phyloP scores from a whole-genome alignment of 2,888 invertebrate species.

The Heliconius aoede region DNA sequence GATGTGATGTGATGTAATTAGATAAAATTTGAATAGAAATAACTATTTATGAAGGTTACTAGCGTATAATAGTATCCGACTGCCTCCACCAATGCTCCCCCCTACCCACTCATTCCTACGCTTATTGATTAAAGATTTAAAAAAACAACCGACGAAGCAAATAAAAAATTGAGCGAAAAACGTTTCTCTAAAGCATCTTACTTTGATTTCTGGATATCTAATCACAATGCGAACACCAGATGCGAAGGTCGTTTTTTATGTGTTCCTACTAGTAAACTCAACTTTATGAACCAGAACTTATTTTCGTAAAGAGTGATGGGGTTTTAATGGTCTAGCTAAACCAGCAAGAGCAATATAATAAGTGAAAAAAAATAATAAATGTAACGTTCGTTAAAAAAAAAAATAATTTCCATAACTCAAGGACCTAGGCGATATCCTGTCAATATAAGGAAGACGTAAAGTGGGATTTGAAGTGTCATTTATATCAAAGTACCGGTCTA shows the following conservation, averaged over 20 bases:
- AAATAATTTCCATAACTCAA: constrained; percentile 24
- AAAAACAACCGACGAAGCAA: neutral
- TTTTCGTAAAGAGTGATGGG: constrained; percentile 47
- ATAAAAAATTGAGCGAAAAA: constrained; percentile 36
- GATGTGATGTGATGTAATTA: too few relatives aligned
- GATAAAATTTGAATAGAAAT: too few relatives aligned
- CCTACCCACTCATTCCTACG: too few relatives aligned
- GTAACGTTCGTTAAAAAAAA: neutral
- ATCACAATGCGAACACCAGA: constrained; percentile 38
- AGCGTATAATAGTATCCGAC: too few relatives aligned
- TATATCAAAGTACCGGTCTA: constrained; percentile 29
- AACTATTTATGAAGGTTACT: too few relatives aligned
- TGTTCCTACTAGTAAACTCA: constrained; percentile 50
- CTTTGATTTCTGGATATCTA: constrained; percentile 43
- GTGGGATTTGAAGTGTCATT: constrained; percentile 33
- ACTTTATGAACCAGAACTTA: constrained; percentile 52
- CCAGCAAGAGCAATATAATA: too few relatives aligned
- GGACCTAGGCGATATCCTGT: constrained; percentile 26
- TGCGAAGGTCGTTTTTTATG: constrained; percentile 52
- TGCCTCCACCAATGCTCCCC: too few relatives aligned
- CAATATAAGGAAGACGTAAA: constrained; percentile 26
- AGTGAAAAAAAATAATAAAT: neutral
- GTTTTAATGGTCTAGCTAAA: constrained; percentile 47
- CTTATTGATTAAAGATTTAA: neutral
- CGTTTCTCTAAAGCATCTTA: constrained; percentile 33